phyloP scores from a whole-genome alignment of 30 jellyfish, hydroid and myxozoan species.

The Calvadosia cruxmelitensis region DNA sequence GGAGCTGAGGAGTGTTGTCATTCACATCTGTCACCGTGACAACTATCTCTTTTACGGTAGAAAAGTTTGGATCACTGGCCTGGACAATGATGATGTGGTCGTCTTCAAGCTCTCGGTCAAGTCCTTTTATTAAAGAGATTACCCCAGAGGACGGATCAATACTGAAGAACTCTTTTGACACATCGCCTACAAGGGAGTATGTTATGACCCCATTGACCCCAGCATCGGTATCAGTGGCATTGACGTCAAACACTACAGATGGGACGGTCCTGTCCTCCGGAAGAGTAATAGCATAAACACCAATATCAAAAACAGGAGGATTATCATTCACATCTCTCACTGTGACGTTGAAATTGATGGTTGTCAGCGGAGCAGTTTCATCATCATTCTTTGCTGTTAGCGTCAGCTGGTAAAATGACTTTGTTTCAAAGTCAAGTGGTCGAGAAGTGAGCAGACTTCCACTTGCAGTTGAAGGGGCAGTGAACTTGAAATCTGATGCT shows the following conservation, averaged over 20 bases:
- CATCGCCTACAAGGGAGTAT: conserved; percentile 57
- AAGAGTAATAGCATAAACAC: conserved; percentile 10
- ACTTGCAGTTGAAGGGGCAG: conserved; percentile 29
- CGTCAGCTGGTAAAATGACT: conserved; percentile 30
- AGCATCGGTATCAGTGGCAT: conserved; percentile 49
- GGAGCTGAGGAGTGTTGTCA: conserved; percentile 62
- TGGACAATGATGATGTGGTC: conserved; percentile 42
- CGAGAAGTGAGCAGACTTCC: conserved; percentile 29
- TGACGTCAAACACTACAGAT: conserved; percentile 10
- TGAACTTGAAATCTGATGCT: conserved; percentile 22
- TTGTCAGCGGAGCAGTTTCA: conserved; percentile 37
- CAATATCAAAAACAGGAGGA: conserved; percentile 55
- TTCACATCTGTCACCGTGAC: conserved; percentile 81
- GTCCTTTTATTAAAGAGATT: conserved; percentile 25
- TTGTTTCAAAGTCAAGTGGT: conserved; percentile 55
- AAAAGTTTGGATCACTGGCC: conserved; percentile 43
- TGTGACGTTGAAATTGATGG: conserved; percentile 37
- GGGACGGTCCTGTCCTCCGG: conserved; percentile 79
- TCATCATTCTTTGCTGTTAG: conserved; percentile 61
- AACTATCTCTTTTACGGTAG: conserved; percentile 60
- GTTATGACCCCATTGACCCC: conserved; percentile 65
- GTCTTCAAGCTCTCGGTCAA: conserved; percentile 78
- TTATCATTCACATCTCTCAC: conserved; percentile 67
- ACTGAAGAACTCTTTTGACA: conserved; percentile 30
- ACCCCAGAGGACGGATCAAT: conserved; percentile 64